Evolutionary conservation across 2,797 vertebrate genomes (phyloP), one percentile per base, ranked within the genome.

Genomic region (Bryconaethiops microstoma): DNA sequence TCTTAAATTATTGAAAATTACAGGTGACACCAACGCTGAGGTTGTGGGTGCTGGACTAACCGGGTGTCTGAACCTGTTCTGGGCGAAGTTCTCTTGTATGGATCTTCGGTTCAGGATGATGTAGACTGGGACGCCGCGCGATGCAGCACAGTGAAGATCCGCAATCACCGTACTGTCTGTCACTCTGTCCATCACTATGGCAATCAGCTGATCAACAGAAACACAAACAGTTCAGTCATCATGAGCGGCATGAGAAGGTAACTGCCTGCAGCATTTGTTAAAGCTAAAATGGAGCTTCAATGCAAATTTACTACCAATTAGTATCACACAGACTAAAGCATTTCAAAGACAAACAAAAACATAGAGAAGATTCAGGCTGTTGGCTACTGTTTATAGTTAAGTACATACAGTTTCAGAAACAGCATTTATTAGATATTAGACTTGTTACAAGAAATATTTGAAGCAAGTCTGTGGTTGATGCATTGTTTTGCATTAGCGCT

Each of bases 151-250:
- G 45, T 94, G 91, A 69, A 98, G 88, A 88, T 97, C 97, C 0
- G 59, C 82, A 50, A 97, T 95, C 78, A 97, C 92, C 1, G 92
- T 88, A 10, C 89, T 89, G 76, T 98, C 96, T 1, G 96, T 96
- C 87, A 98, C 84, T 82, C 88, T 78, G 42, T 98, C 96, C 73
- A 95, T 96, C 79, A 95, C 96, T 0, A 97, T 87, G 1, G 95
- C 97, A 67, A 98, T 93, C 19, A 97, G 90, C 97, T 98, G 74
- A 52, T 40, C 21, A 52, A 52, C 4, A 70, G 10, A 59, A 80
- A 74, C 16, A 59, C 16, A 45, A 67, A 74, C 12, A 42, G 17
- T 25, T 0, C 13, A 54, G 19, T 12, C 25, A 39, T 21, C 21
- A 48, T 8, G 35, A 45, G 7, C 21, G 54, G 17, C 74, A 62